Evolutionary conservation across 37 sponge, comb jelly and placozoan genomes (phyloP).

Genomic region (Halisarca cf. caerulea): DNA sequence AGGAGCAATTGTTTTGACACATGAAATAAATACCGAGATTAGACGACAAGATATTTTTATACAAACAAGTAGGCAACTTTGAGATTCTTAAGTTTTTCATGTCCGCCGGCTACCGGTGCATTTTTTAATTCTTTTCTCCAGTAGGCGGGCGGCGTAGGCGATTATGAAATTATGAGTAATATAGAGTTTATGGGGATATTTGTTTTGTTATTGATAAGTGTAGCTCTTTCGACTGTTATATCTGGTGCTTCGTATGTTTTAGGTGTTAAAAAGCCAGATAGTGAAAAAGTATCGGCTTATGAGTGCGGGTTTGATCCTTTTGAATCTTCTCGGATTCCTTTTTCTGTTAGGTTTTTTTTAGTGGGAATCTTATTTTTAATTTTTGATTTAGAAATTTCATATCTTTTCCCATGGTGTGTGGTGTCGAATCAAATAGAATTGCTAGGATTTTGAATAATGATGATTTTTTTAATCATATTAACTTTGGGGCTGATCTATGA

Average conservation of each 20-base stretch:
- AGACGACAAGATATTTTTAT: conserved; percentile 67
- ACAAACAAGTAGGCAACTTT: conserved; percentile 53
- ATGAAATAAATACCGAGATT: conserved; percentile 33
- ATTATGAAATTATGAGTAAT: conserved; percentile 19
- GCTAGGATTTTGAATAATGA: conserved; percentile 58
- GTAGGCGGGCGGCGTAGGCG: background rate
- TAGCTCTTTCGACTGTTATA: conserved; percentile 69
- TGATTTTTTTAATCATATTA: conserved; percentile 65
- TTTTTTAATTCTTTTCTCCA: too few species aligned
- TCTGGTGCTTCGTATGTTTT: conserved; percentile 74
- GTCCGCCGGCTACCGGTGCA: too few species aligned
- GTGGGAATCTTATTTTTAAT: conserved; percentile 84
- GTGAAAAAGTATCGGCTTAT: conserved; percentile 76
- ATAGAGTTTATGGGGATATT: conserved; percentile 58
- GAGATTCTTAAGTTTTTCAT: conserved; percentile 9
- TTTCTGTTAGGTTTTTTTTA: conserved; percentile 87
- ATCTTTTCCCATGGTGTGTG: conserved; percentile 59
- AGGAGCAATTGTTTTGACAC: conserved; percentile 78
- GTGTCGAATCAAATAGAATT: conserved; percentile 52
- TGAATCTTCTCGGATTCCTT: conserved; percentile 76
- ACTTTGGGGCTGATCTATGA: conserved; percentile 71
- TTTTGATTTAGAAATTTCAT: conserved; percentile 82
- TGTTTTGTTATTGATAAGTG: conserved; percentile 65
- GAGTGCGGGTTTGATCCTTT: conserved; percentile 77
- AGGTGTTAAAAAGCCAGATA: conserved; percentile 69